Percentiles rank a stretch among this genome's conserved stretches.
phyloP scores from a whole-genome alignment of 2,888 invertebrate species.

The Drosophila macrothrix region DNA sequence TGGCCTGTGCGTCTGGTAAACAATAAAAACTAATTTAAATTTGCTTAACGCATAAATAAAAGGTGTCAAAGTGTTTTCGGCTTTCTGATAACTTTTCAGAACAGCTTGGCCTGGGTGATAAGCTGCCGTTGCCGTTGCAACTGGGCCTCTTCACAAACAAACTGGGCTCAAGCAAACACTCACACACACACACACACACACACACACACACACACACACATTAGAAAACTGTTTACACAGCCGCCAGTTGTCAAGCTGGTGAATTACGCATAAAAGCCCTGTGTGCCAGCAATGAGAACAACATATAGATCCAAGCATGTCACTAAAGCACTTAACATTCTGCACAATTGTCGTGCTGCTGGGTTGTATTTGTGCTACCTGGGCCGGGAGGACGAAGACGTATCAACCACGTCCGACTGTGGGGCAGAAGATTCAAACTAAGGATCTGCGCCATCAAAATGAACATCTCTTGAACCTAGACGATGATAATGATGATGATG shows the following conservation, averaged over 20 bases:
- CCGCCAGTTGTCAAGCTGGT: slow-evolving; percentile 23
- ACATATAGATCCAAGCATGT: slow-evolving; percentile 58
- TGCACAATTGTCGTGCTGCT: slow-evolving; percentile 54
- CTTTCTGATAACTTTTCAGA: slow-evolving; percentile 49
- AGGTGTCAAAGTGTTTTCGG: slow-evolving; percentile 72
- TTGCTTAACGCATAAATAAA: slow-evolving; percentile 75
- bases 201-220: slow-evolving; percentile 37
- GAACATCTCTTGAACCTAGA: slow-evolving; percentile 17
- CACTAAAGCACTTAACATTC: slow-evolving; percentile 55
- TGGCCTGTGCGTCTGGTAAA: slow-evolving; percentile 50
- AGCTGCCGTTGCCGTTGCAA: slow-evolving; percentile 45
- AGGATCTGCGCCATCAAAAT: slow-evolving; percentile 30
- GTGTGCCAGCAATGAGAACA: slow-evolving; percentile 19
- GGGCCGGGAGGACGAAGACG: slow-evolving; percentile 31
- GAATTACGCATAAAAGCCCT: slow-evolving; percentile 52
- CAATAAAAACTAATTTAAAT: slow-evolving; percentile 79
- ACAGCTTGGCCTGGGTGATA: slow-evolving; percentile 37
- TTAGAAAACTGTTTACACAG: slow-evolving; percentile 51
- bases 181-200: neutral
- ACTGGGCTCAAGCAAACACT: slow-evolving; percentile 26
- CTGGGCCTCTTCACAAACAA: slow-evolving; percentile 43
- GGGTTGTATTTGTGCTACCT: slow-evolving; percentile 23
- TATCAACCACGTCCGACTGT: slow-evolving; percentile 33
- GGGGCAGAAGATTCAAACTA: slow-evolving; percentile 24
- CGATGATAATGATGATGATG: slow-evolving; percentile 53